phyloP scores from a whole-genome alignment of 2,113 vertebrate genomes.

The Ursus arctos region DNA sequence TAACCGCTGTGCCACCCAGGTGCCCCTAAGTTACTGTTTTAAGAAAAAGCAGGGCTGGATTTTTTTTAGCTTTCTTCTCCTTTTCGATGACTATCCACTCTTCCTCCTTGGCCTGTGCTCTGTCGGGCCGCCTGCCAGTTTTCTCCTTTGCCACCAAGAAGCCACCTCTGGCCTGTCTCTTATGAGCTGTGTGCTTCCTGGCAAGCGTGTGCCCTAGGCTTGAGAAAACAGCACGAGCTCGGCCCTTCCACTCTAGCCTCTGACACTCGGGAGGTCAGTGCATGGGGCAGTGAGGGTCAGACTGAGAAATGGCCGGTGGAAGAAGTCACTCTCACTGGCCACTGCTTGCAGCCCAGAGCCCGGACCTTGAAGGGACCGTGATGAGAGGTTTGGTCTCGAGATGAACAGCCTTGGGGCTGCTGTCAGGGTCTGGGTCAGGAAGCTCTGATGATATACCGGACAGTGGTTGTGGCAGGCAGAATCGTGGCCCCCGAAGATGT shows the following conservation, averaged over 20 bases:
- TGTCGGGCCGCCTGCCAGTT: conserved; percentile 59
- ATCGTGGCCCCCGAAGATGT: not conserved
- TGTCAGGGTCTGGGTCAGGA: not conserved
- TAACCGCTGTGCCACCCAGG: no score
- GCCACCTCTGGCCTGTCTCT: conserved; percentile 82
- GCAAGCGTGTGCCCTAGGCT: conserved; percentile 71
- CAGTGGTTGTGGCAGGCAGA: not conserved
- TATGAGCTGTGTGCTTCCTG: conserved; percentile 68
- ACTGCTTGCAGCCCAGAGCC: not conserved
- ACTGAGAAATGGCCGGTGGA: not conserved
- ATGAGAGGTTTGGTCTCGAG: not conserved
- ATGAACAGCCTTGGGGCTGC: not conserved
- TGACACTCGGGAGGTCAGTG: not conserved
- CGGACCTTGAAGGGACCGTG: not conserved
- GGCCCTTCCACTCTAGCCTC: conserved; percentile 53
- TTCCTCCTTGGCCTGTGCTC: not conserved
- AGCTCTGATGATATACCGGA: not conserved
- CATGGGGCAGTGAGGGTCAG: accelerated
- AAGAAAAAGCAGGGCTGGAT: not conserved
- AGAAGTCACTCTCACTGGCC: not conserved
- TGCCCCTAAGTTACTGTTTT: not conserved
- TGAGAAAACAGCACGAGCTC: conserved; percentile 70
- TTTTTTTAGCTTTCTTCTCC: not conserved
- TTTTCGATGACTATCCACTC: not conserved
- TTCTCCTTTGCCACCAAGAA: conserved; percentile 78